Conservation (phyloP, 2,888 invertebrate species). For the Microctonus brassicae region DNA sequence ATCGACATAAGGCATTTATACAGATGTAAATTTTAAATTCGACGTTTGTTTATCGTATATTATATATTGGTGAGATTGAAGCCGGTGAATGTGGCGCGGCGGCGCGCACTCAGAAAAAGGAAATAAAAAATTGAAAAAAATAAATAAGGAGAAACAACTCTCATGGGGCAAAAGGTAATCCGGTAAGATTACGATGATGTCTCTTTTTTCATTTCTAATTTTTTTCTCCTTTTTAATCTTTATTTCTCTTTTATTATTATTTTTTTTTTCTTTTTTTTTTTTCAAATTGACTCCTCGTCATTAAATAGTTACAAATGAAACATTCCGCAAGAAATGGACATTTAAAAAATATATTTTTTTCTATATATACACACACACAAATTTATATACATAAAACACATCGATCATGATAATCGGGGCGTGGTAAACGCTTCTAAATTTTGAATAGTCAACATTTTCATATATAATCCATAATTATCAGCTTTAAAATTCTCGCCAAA, state of each 20-base stretch:
- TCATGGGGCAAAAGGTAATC: constrained; percentile 8
- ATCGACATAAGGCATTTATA: constrained; percentile 29
- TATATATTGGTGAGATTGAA: neutral
- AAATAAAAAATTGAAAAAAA: neutral
- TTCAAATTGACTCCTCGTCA: constrained; percentile 36
- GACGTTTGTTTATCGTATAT: constrained; percentile 28
- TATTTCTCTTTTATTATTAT: too few relatives aligned
- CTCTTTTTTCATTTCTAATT: constrained; percentile 10
- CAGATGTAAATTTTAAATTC: constrained; percentile 29
- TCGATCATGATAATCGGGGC: constrained; percentile 38
- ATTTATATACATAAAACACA: neutral
- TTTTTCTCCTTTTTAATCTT: constrained; percentile 4
- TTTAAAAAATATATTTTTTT: constrained; percentile 30
- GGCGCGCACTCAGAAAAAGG: neutral
- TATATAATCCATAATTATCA: constrained; percentile 46
- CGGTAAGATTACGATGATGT: constrained; percentile 22
- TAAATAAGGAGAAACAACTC: neutral
- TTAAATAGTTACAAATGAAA: constrained; percentile 46
- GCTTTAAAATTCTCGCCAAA: constrained; percentile 43
- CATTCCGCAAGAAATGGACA: constrained; percentile 20
- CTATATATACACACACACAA: neutral
- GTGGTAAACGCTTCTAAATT: constrained; percentile 38
- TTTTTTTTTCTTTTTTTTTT: too few relatives aligned
- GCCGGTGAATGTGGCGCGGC: neutral
- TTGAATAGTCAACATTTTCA: constrained; percentile 2